phyloP scores from a whole-genome alignment of 2,113 vertebrate species.

The Baryphthengus martii region DNA sequence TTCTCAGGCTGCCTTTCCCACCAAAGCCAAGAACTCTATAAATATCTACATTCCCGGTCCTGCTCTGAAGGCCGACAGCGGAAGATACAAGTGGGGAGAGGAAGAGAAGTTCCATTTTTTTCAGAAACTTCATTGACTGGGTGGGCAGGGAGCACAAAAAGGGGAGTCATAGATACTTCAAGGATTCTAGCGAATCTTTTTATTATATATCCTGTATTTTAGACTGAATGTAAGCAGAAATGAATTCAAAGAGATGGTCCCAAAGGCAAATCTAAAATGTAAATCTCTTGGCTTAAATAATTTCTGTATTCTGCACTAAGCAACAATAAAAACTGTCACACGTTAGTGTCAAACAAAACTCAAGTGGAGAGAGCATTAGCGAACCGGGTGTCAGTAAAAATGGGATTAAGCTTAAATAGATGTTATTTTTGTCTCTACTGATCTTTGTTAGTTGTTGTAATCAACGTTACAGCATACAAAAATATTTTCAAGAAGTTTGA shows the following conservation, averaged over 20 bases:
- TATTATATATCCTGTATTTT: background rate
- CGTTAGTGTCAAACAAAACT: background rate
- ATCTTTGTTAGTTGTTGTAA: background rate
- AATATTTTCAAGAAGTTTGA: background rate
- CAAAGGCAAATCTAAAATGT: background rate
- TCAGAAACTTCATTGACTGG: background rate
- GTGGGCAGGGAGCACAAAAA: background rate
- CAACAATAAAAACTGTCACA: background rate
- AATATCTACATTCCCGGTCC: background rate
- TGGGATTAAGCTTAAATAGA: background rate
- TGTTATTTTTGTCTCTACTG: background rate
- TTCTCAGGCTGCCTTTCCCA: background rate
- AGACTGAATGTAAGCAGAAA: background rate
- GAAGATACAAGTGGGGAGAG: background rate
- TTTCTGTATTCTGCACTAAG: background rate
- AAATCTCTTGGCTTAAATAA: background rate
- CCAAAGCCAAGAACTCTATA: background rate
- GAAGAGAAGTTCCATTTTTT: background rate
- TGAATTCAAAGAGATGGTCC: background rate
- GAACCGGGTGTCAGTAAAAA: background rate
- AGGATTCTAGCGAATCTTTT: background rate
- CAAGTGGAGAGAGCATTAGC: background rate
- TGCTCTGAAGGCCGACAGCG: background rate
- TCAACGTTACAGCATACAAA: background rate
- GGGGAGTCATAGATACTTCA: background rate